Evolutionary conservation across 1,140 invertebrate species (phyloP), one percentile per base, ranked within the genome.

Genomic region (Bicyclus anynana): DNA sequence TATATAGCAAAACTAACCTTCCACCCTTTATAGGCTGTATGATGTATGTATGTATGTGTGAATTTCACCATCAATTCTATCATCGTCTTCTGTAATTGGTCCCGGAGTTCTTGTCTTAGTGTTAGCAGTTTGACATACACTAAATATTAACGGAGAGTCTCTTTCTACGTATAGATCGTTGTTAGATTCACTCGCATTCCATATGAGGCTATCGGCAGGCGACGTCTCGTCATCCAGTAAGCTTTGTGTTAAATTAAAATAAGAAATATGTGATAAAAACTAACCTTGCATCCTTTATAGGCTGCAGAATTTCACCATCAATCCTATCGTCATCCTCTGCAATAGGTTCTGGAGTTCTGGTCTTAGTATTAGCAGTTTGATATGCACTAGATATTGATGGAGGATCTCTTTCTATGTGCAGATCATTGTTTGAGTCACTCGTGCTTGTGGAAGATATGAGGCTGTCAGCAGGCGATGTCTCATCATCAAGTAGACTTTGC

Each of bases 391-490:
- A 89, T 62, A 80, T 80, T 4, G 81, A 83, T 0, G 83, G 78
- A n/a, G 75, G 57, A 40, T 88, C 74, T 69, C 85, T 74, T 76
- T 87, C 77, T 70, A 89, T 84, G 0, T 87, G 85, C 55, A 90
- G 73, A 44, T 91, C 90, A 48, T 90, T 91, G 16, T 91, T 92
- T 0, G 91, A 91, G 60, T 92, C 93, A 10, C 92, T 92, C 1
- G 91, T 93, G 13, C 92, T 93, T 0, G 91, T 93, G 57, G 93
- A 94, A 63, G 93, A 94, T 26, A 94, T 92, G 16, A 95, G 77
- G 67, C 93, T 94, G 56, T 95, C 94, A 0, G 93, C 93, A n/a
- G 94, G 94, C 3, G 94, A 95, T 0, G 94, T 94, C 72, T 95
- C 94, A 57, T 95, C 94, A 20, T 94, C 93, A 18, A 93, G 67